Base-by-base conservation (phyloP, 2,113 vertebrate genomes). In the Vimba vimba region DNA sequence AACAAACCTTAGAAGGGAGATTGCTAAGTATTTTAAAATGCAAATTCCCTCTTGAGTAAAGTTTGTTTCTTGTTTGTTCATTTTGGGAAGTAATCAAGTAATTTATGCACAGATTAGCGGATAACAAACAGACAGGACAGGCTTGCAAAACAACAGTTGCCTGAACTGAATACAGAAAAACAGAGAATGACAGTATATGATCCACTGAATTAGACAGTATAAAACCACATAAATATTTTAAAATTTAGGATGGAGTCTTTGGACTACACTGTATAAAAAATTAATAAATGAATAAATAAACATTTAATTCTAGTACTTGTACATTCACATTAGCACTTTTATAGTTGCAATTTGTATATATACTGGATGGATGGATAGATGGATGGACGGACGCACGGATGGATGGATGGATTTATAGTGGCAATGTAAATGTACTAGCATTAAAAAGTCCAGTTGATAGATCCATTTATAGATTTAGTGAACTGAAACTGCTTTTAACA, bases 51-150 rank as follows among this genome's bases (percentile, higher is more conserved):
- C 57, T 81, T 50, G 39, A 81, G 25, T 50, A 52, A 82, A 68
- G n/a, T 79, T 69, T 45, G 7, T 36, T 86, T 57, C 4, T 27
- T 21, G 33, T 33, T 79, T 86, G 75, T 59, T 69, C 23, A 79
- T 62, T 80, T 45, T 12, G 19, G 66, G 17, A 39, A 69, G 33
- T 59, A 12, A 39, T n/a, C 45, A 15, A 73, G 47, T 80, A 12
- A 79, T 59, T 80, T 79, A 71, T 71, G 39, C 30, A 59, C n/a
- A 59, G 50, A 80, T 86, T 79, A 81, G 30, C 23, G 17, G 39
- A 62, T 19, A 50, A 45, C 50, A 85, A 85, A 77, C 27, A 85
- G 30, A 64, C 43, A 39, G 36, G 36, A 57, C 50, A n/a, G 2
- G 3, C 33, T 17, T 83, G 12, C 19, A 77, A 85, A 64, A 30